A percentile compares a stretch with the other conserved stretches of the same genome.
These are phyloP conservation scores for Muscicapa adusta DNA, from an alignment of 2,113 vertebrate genomes.

Conservation along the genomic window DNA sequence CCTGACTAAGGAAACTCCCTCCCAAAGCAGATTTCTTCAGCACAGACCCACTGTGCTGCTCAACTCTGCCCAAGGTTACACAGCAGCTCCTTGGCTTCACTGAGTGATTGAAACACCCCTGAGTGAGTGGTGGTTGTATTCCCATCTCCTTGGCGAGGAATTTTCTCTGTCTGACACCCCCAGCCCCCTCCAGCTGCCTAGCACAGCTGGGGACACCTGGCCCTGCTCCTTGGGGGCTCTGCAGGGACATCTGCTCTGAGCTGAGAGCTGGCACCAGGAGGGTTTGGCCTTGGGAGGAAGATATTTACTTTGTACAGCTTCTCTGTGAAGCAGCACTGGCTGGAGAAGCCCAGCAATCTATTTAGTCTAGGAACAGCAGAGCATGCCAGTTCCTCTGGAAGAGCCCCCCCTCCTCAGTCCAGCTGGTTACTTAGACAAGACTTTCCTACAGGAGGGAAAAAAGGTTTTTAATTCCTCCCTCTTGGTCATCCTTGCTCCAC, in stretches of 20 bases:
- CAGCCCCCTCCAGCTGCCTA: conserved; percentile 30
- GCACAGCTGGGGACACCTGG: conserved; percentile 42
- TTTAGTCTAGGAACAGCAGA: conserved; percentile 33
- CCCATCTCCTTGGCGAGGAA: not conserved
- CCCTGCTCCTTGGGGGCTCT: not conserved
- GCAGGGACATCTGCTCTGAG: conserved; percentile 23
- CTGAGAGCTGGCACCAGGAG: not conserved
- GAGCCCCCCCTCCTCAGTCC: not conserved
- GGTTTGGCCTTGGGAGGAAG: not conserved
- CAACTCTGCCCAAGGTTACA: not conserved
- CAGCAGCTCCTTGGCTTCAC: not conserved
- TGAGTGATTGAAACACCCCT: not conserved
- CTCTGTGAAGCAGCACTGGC: not conserved
- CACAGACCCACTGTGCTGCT: not conserved
- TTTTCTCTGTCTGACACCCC: conserved; percentile 44
- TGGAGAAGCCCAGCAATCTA: not conserved
- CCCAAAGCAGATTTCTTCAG: not conserved
- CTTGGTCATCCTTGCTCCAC: not conserved
- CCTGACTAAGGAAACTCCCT: not conserved
- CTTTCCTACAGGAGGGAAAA: not conserved
- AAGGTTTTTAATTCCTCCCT: not conserved
- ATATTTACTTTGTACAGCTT: not conserved
- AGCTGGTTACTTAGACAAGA: not conserved
- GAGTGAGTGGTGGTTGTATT: not conserved
- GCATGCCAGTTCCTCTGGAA: not conserved